These are phyloP conservation scores for Penaeus indicus DNA, from an alignment of 1,140 invertebrate species.

Conservation along the genomic window DNA sequence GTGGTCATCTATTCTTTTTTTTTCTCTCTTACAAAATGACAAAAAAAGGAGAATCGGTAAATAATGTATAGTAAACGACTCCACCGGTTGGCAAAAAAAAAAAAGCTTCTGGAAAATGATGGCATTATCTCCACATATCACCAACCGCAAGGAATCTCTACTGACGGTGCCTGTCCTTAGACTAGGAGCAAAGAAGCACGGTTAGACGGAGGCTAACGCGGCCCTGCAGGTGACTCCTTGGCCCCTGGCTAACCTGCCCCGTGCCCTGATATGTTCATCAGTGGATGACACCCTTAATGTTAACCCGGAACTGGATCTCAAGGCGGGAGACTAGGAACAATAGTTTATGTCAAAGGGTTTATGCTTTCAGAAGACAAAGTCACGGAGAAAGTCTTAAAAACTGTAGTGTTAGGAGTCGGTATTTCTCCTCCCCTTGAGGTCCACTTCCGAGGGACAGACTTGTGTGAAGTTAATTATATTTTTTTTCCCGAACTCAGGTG, in stretches of 20 bases:
- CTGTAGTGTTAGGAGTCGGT: no score
- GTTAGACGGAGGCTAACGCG: conserved; percentile 2
- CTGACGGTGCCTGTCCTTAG: conserved; percentile 15
- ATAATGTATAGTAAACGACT: neutral
- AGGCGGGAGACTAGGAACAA: no score
- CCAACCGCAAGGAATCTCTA: conserved; percentile 14
- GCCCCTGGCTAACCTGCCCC: conserved; percentile 28
- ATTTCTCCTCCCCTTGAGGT: no score
- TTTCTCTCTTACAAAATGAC: neutral
- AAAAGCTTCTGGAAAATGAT: neutral
- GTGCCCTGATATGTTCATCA: neutral
- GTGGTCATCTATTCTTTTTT: neutral
- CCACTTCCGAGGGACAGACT: no score
- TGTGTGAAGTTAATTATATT: neutral
- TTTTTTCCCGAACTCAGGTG: conserved; percentile 28
- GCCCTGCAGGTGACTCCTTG: neutral
- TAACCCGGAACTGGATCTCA: no score
- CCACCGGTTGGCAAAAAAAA: neutral
- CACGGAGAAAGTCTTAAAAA: no score
- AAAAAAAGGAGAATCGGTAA: neutral
- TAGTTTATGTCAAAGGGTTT: no score
- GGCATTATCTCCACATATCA: conserved; percentile 61
- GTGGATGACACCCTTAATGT: neutral
- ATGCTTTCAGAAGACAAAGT: no score
- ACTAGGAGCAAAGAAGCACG: neutral